Evolutionary conservation across 35 echinoderm and acorn worm genomes (phyloP), one percentile per base, ranked within the genome.

Genomic region (Apostichopus californicus): DNA sequence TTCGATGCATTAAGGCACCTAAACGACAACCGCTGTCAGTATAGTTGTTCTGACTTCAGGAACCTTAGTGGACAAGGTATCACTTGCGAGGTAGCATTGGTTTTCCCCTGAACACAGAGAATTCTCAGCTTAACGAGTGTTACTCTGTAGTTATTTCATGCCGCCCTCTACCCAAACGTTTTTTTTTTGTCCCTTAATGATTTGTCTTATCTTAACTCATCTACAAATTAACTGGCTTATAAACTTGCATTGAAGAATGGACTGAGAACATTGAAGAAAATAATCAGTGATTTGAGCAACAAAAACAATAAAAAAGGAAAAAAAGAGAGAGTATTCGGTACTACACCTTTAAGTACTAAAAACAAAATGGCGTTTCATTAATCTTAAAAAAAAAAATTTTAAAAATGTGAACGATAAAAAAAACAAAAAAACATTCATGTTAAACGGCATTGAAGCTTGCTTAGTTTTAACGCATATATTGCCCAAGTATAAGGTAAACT

Each of bases 1-100:
- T 89, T 89, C 86, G 86, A 89, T 89, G 86, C 86, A 73, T 89
- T 89, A 89, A 89, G 86, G 86, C 86, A 89, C 86, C 86, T 89
- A 68, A 73, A 72, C 11, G 71, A 89, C 86, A 89, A 60, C 63
- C 60, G 60, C 58, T 25, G 61, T 73, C 86, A 89, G 86, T 46
- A n/a, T 46, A 46, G 58, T 61, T 61, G 68, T 52, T 53, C 86
- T 73, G 86, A 89, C 63, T 89, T 89, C 86, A 46, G 58, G 57
- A 73, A 89, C 86, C 86, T 89, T 89, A 56, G 34, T 72, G 86
- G 86, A 89, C 61, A 72, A 72, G 86, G 86, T 89, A 54, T 89
- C 64, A 89, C 57, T 66, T 73, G 10, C 68, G 86, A 89, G 86
- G 86, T 89, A 89, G 86, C 52, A 89, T 68, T 89, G 61, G 63